A percentile compares a stretch with the other conserved stretches of the same genome.
Evolutionary conservation across 2,888 invertebrate genomes (phyloP).

Genomic region (Rhingia rostrata): DNA sequence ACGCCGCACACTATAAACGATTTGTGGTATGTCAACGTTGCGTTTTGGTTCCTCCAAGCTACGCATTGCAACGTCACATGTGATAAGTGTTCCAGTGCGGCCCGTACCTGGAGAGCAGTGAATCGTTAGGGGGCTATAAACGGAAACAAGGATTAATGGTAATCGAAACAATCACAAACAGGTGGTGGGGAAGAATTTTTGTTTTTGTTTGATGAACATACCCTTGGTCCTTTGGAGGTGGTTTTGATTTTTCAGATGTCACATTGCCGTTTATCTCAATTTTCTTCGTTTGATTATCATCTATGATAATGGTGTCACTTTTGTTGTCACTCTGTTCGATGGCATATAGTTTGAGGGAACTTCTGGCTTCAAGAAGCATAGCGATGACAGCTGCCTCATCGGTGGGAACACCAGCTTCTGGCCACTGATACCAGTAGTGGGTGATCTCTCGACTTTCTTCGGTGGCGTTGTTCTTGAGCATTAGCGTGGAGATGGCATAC

Average conservation of each 20-base stretch:
- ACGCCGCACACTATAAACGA: conserved; percentile 91
- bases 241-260: conserved; percentile 76
- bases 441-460: conserved; percentile 94
- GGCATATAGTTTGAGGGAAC: conserved; percentile 81
- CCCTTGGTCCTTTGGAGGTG: conserved; percentile 80
- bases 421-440: conserved; percentile 98
- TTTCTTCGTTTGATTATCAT: conserved; percentile 64
- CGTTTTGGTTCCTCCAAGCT: conserved; percentile 91
- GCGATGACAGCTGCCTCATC: conserved; percentile 93
- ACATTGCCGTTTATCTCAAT: conserved; percentile 80
- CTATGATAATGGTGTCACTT: conserved; percentile 42
- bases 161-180: conserved; percentile 76
- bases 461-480: conserved; percentile 91
- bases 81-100: conserved; percentile 92
- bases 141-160: conserved; percentile 62
- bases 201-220: conserved; percentile 77
- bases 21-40: conserved; percentile 92
- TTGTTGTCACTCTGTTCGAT: conserved; percentile 81
- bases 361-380: conserved; percentile 92
- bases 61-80: conserved; percentile 93
- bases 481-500: conserved; percentile 93
- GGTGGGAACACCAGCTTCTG: conserved; percentile 90
- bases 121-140: conserved; percentile 88
- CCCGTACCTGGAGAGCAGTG: conserved; percentile 96
- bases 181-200: conserved; percentile 8